Evolutionary conservation across 2,888 invertebrate species (phyloP).

Genomic region (Aromia moschata): DNA sequence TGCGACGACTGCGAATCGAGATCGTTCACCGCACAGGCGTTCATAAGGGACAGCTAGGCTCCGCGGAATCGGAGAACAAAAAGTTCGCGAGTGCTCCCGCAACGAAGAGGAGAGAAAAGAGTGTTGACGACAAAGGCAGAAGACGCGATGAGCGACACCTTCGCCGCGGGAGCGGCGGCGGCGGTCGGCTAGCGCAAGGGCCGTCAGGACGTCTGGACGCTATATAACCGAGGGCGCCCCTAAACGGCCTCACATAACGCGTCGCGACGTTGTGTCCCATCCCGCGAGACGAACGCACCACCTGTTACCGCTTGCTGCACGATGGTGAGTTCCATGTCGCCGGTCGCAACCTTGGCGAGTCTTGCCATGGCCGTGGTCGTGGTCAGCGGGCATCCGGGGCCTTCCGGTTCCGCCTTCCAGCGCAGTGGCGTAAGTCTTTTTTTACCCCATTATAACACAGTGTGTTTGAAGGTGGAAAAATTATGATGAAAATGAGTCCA

Average conservation of each 20-base stretch:
- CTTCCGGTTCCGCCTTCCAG: background rate
- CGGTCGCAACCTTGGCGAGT: conserved; percentile 24
- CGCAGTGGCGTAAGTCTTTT: conserved; percentile 20
- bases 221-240: conserved; percentile 52
- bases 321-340: conserved; percentile 48
- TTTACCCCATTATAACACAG: too few species aligned
- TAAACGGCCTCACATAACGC: conserved; percentile 50
- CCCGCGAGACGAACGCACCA: conserved; percentile 37
- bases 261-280: conserved; percentile 50
- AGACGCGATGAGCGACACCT: conserved; percentile 21
- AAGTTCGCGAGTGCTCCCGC: conserved; percentile 4
- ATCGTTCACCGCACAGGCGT: background rate
- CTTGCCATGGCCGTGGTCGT: conserved; percentile 45
- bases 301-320: too few species aligned
- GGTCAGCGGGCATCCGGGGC: conserved; percentile 24
- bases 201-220: conserved; percentile 48
- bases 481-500: too few species aligned
- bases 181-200: conserved; percentile 48
- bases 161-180: conserved; percentile 17
- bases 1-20: background rate
- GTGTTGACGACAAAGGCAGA: conserved; percentile 24
- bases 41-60: background rate
- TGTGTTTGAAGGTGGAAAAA: too few species aligned
- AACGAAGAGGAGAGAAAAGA: too few species aligned
- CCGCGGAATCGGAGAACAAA: background rate